These are phyloP conservation scores for Galbula dea DNA, from an alignment of 2,113 vertebrate species.

Conservation along the genomic window DNA sequence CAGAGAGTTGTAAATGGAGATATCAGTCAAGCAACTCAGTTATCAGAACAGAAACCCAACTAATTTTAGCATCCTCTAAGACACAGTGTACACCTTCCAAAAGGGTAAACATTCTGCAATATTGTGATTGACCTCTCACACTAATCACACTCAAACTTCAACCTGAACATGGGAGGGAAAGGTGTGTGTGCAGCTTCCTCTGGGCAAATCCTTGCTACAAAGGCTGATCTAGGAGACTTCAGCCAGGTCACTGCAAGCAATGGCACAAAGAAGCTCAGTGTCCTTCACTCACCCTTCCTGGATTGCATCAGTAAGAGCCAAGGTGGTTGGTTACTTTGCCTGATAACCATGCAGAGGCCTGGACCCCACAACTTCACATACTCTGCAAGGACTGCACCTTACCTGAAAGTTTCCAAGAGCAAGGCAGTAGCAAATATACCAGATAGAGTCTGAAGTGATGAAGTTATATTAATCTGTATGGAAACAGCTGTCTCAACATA, in stretches of 20 bases:
- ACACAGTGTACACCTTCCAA: not conserved
- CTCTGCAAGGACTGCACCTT: not conserved
- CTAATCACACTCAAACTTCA: not conserved
- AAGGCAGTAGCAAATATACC: not conserved
- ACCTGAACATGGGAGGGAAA: not conserved
- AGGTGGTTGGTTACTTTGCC: not conserved
- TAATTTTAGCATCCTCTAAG: not conserved
- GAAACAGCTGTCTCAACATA: not conserved
- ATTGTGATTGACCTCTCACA: not conserved
- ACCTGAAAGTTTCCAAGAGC: not conserved
- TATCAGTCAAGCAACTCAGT: not conserved
- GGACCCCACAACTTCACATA: not conserved
- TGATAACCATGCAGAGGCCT: not conserved
- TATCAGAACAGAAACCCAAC: not conserved
- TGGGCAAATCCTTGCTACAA: not conserved
- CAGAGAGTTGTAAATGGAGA: not conserved
- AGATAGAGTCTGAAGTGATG: not conserved
- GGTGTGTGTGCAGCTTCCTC: fast-evolving
- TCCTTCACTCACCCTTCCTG: not conserved
- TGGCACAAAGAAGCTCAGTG: fast-evolving
- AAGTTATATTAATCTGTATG: not conserved
- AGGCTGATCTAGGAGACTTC: not conserved
- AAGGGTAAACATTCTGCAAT: not conserved
- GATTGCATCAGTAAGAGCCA: not conserved
- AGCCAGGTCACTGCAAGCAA: not conserved